Conservation (phyloP, 2,113 vertebrate species). For the Alligator sinensis region DNA sequence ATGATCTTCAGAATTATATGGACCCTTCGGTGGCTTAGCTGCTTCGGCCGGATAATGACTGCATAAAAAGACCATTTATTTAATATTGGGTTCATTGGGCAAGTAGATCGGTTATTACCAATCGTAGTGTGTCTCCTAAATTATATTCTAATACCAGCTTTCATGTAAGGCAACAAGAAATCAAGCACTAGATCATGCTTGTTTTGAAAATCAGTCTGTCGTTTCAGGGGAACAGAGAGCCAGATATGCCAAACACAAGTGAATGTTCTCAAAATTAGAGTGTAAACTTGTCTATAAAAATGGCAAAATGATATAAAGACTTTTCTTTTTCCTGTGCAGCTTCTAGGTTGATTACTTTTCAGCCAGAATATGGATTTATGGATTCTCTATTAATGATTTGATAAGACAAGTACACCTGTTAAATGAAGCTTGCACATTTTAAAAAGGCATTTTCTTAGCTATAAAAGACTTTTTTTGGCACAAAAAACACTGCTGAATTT, state of each 20-base stretch:
- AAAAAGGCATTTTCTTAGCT: neutral
- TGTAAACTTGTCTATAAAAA: neutral
- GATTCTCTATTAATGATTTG: neutral
- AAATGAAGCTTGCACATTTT: neutral
- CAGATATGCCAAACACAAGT: neutral
- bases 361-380: neutral
- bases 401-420: neutral
- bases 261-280: neutral
- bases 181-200: neutral
- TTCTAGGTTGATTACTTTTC: neutral
- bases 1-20: neutral
- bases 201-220: neutral
- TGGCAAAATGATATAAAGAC: neutral
- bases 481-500: neutral
- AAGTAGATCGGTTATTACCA: neutral
- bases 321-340: neutral
- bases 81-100: neutral
- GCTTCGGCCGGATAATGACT: neutral
- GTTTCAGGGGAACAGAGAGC: neutral
- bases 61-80: constrained; percentile 8
- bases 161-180: neutral
- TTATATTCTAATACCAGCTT: neutral
- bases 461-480: neutral
- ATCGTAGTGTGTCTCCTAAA: neutral
- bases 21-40: neutral